Evolutionary conservation across 2,888 invertebrate species (phyloP).

Genomic region (Argyra leucocephala): DNA sequence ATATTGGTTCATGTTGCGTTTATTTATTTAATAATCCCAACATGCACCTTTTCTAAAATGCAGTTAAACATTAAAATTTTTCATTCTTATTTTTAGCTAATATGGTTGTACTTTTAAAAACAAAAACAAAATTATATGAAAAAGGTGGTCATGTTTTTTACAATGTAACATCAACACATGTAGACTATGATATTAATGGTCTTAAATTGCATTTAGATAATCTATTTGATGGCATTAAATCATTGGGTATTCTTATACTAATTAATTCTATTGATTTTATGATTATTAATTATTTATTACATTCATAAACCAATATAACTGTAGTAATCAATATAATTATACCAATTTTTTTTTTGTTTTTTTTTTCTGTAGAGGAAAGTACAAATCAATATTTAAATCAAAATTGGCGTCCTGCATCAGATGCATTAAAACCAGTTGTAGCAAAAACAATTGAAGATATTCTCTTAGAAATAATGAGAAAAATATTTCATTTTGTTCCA

Average conservation of each 20-base stretch:
- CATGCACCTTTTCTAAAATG: not conserved
- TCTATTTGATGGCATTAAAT: constrained; percentile 44
- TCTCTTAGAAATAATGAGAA: constrained; percentile 52
- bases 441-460: constrained; percentile 58
- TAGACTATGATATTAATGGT: constrained; percentile 55
- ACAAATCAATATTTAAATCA: constrained; percentile 60
- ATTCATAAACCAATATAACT: no score
- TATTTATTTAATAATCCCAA: constrained; percentile 2
- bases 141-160: constrained; percentile 55
- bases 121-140: constrained; percentile 52
- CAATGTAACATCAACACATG: constrained; percentile 54
- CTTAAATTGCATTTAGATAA: constrained; percentile 55
- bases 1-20: no score
- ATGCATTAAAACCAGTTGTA: constrained; percentile 55
- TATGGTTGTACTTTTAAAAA: constrained; percentile 53
- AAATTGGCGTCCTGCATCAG: constrained; percentile 59
- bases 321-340: no score
- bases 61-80: not conserved
- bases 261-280: not conserved
- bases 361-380: constrained; percentile 50
- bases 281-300: not conserved
- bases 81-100: constrained; percentile 46
- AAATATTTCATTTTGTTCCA: constrained; percentile 57
- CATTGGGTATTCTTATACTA: constrained; percentile 20
- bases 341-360: no score